Evolutionary conservation across 2,888 invertebrate genomes (phyloP).

Genomic region (Xestia rhomboidea): DNA sequence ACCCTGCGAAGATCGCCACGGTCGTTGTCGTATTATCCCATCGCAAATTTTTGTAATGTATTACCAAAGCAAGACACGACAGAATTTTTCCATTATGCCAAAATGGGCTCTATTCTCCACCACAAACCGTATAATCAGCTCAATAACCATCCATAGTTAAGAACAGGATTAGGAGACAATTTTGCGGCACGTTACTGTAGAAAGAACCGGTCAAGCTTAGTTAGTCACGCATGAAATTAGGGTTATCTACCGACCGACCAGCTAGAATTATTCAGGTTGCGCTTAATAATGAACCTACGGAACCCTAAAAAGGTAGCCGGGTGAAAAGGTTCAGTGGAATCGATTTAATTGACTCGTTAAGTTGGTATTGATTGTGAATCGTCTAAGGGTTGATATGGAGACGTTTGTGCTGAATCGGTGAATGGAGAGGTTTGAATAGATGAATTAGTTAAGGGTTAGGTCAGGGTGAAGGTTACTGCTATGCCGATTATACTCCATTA

Average conservation of each 20-base stretch:
- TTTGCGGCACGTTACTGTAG: slow-evolving; percentile 42
- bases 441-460: background rate
- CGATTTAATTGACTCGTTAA: slow-evolving; percentile 62
- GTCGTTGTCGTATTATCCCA: background rate
- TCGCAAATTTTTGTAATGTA: background rate
- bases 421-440: slow-evolving; percentile 14
- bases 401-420: slow-evolving; percentile 15
- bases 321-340: slow-evolving; percentile 55
- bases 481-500: background rate
- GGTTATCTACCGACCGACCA: slow-evolving; percentile 56
- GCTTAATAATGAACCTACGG: slow-evolving; percentile 65
- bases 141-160: slow-evolving; percentile 21
- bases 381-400: slow-evolving; percentile 10
- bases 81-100: background rate
- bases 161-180: slow-evolving; percentile 48
- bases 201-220: slow-evolving; percentile 55
- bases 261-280: slow-evolving; percentile 64
- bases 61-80: background rate
- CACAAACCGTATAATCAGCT: background rate
- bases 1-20: no score
- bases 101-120: slow-evolving; percentile 6
- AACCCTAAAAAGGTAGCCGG: slow-evolving; percentile 62
- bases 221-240: slow-evolving; percentile 67
- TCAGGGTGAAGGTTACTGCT: slow-evolving; percentile 5
- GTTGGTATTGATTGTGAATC: slow-evolving; percentile 51